Evolutionary conservation across 2,888 invertebrate genomes (phyloP), one percentile per base, ranked within the genome.

Genomic region (Lathronympha strigana): DNA sequence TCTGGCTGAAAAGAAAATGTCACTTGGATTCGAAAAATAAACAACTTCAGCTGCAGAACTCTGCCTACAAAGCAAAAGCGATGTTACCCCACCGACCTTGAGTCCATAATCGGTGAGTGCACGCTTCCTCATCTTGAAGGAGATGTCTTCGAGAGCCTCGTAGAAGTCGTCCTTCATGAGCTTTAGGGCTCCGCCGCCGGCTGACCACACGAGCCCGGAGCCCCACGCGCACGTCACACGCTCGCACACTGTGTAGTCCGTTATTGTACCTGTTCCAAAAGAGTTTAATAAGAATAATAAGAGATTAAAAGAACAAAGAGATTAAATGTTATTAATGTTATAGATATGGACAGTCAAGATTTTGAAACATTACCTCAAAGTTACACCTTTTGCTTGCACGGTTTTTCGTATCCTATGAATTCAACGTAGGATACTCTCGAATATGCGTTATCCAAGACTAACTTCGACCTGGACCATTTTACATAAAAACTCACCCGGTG

Each of bases 161-260:
- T 94, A 94, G 76, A 94, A 79, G 74, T 81, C 77, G 61, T 81
- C 82, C 23, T 70, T 68, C 76, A 82, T 72, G 70, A 81, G 94
- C 93, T 75, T 94, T 93, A 88, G 82, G 67, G 76, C 74, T 40
- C 83, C 83, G 57, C 75, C 95, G 2, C 95, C 95, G 76, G 94
- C 94, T 61, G 96, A 95, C 97, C 97, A 97, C 47, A 95, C 94
- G 50, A 97, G 89, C 68, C 77, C 93, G 50, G 82, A 82, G 61
- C 96, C 96, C 96, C 97, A 97, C 78, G 95, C 94, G 72, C 97
- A 88, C 21, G 97, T 96, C 75, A 97, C 96, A 74, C 97, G 93
- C 87, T 97, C 97, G 82, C 94, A 94, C 69, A 97, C 95, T 33
- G 94, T 94, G 78, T 95, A 95, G 87, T 97, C 97, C 45, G 93